phyloP scores from a whole-genome alignment of 2,888 invertebrate species.

The Alloscopus bannaensis region DNA sequence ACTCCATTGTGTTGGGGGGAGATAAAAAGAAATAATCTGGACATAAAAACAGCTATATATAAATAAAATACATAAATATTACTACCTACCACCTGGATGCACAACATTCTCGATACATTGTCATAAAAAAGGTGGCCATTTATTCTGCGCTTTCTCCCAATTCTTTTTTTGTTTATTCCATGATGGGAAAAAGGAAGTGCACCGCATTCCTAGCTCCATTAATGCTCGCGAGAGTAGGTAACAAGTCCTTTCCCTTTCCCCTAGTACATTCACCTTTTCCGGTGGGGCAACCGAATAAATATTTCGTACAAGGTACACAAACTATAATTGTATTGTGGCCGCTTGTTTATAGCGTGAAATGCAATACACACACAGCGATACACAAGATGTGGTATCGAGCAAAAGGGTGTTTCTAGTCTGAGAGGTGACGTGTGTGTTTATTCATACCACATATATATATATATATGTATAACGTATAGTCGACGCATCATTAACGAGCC shows the following conservation, averaged over 20 bases:
- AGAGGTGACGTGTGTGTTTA: neutral
- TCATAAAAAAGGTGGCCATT: neutral
- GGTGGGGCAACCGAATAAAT: conserved; percentile 32
- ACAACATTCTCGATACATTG: neutral
- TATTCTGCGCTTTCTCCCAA: neutral
- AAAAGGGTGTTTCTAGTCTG: neutral
- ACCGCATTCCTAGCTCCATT: conserved; percentile 41
- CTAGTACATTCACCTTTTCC: conserved; percentile 49
- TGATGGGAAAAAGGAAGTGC: conserved; percentile 30
- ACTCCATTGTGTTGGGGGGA: neutral
- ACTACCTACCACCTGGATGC: neutral
- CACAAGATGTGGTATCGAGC: neutral
- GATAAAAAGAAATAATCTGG: neutral
- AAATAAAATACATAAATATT: too few species aligned
- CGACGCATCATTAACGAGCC: neutral
- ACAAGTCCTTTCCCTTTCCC: conserved; percentile 26
- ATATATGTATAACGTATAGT: neutral
- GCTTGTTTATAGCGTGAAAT: neutral
- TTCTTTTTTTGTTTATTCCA: neutral
- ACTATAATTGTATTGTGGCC: conserved; percentile 46
- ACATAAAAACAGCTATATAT: too few species aligned
- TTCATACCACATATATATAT: neutral
- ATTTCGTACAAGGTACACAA: conserved; percentile 4
- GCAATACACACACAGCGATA: neutral
- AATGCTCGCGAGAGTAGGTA: conserved; percentile 31